Base-by-base conservation (phyloP, 2,113 vertebrate genomes). In the Chascanopsetta lugubris region DNA sequence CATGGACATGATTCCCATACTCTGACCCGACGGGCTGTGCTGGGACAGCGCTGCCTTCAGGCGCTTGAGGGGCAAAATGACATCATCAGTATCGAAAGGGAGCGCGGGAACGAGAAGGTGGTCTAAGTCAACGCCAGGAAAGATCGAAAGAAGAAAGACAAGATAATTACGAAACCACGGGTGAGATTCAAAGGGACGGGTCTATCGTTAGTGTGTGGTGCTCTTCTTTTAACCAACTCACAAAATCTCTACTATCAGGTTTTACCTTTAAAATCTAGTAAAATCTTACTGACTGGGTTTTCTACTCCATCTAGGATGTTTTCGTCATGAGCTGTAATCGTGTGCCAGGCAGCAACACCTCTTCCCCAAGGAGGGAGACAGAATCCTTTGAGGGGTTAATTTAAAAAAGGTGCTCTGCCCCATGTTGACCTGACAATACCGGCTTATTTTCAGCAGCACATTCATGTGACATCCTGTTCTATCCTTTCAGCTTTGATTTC, bases 31-130 rank as follows among this genome's bases (percentile, higher is more conserved):
- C 0, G 95, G 92, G 0, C 92, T 93, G 79, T 95, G 94, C 47
- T 95, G 94, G 1, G 95, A 94, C 83, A 99, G 87, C 1, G 94
- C 95, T 61, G 97, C 96, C 90, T 98, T 99, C 87, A 99, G 88
- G 86, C 95, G 94, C 97, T 99, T 82, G 8, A 29, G 30, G 20
- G 22, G 51, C 79, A 69, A 22, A 69, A 27, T 7, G 3, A 47
- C 1, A 79, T 18, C 17, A 69, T 3, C 11, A 40, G 26, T 4
- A 54, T 74, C 12, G 75, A 38, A 42, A 25, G 54, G 54, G 32
- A 13, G 6, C 9, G 60, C 48, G 61, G 46, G 6, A 0, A 34
- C 25, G 3, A 0, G 1, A 47, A 54, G 7, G 63, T 4, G 54
- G 5, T 7, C 3, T 3, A 29, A 36, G 40, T 1, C 17, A 60